These are phyloP conservation scores for Carettochelys insculpta DNA, from an alignment of 2,113 vertebrate genomes.

Conservation along the genomic window DNA sequence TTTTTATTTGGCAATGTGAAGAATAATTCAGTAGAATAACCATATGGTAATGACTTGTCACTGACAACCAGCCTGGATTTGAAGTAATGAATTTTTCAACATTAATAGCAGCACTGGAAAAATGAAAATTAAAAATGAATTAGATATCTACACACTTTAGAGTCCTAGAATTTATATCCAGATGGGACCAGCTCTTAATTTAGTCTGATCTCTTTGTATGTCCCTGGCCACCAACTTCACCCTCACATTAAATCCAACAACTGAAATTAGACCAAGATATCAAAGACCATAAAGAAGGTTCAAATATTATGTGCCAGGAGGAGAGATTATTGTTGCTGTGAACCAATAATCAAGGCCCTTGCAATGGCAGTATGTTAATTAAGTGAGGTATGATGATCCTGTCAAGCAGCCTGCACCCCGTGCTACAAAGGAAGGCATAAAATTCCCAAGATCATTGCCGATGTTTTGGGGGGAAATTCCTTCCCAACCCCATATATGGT, in stretches of 20 bases:
- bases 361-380: no score
- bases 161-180: not conserved
- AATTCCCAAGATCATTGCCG: not conserved
- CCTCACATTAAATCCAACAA: not conserved
- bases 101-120: not conserved
- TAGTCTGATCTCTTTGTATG: not conserved
- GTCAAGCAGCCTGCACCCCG: no score
- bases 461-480: not conserved
- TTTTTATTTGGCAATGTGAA: no score
- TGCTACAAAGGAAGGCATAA: no score
- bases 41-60: not conserved
- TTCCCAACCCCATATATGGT: not conserved
- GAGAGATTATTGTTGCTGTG: no score
- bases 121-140: slow-evolving; percentile 3
- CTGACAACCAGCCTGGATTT: not conserved
- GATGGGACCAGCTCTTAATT: not conserved
- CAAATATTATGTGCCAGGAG: no score
- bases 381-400: no score
- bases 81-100: not conserved
- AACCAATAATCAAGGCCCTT: no score
- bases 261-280: not conserved
- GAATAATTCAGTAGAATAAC: not conserved
- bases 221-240: not conserved
- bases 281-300: not conserved
- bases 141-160: not conserved